Conservation (phyloP, 2,113 vertebrate genomes). For the Oophaga pumilio region DNA sequence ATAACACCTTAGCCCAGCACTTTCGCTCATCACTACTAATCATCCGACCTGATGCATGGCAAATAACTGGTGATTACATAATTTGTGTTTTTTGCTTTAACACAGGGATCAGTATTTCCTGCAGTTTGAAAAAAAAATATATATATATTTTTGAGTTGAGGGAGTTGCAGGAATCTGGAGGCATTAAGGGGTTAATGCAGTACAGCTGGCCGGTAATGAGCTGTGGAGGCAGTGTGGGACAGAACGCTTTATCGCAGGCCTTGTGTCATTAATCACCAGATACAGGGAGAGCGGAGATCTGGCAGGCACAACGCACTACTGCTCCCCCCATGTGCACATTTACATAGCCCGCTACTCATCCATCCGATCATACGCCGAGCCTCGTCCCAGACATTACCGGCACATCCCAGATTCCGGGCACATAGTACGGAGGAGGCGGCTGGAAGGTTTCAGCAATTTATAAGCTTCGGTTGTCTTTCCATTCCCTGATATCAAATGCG, state of each 20-base stretch:
- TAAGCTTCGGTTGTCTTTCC: background rate
- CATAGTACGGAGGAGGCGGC: background rate
- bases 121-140: background rate
- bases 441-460: background rate
- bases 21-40: no score
- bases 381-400: slow-evolving; percentile 1
- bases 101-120: background rate
- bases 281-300: slow-evolving; percentile 30
- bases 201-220: slow-evolving; percentile 54
- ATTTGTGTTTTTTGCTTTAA: background rate
- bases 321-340: background rate
- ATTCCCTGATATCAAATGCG: background rate
- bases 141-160: background rate
- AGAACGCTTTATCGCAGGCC: slow-evolving; percentile 49
- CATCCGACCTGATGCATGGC: no score
- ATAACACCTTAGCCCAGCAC: no score
- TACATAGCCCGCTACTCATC: slow-evolving; percentile 28
- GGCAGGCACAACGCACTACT: background rate
- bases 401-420: slow-evolving; percentile 4
- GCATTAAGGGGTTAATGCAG: slow-evolving; percentile 39
- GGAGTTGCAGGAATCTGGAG: background rate
- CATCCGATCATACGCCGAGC: background rate
- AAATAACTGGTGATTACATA: no score
- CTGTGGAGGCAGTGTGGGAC: slow-evolving; percentile 48
- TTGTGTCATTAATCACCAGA: slow-evolving; percentile 54